Conservation (phyloP, 1,140 invertebrate species). For the Ips typographus region DNA sequence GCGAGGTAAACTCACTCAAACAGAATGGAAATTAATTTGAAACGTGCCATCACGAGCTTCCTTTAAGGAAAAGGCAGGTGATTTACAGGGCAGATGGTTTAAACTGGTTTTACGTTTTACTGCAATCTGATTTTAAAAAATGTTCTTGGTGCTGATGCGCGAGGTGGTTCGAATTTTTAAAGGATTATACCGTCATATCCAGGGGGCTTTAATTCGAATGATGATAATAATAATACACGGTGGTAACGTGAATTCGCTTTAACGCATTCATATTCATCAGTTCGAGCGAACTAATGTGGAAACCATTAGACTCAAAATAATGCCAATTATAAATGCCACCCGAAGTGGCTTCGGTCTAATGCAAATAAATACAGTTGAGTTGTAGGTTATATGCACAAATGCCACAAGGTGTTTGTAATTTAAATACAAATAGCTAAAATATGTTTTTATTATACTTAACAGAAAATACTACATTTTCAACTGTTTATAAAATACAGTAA, state of each 20-base stretch:
- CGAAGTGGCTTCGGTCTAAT: conserved; percentile 22
- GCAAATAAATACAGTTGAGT: conserved; percentile 30
- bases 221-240: no score
- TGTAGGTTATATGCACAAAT: conserved; percentile 19
- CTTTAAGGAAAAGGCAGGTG: conserved; percentile 5
- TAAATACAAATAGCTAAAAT: conserved; percentile 5
- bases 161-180: no score
- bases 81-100: conserved; percentile 12
- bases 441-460: conserved; percentile 1
- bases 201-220: no score
- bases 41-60: conserved; percentile 3
- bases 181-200: no score
- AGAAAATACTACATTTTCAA: neutral
- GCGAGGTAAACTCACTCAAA: neutral
- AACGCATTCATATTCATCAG: conserved; percentile 28
- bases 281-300: conserved; percentile 26
- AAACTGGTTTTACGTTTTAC: conserved; percentile 6
- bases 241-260: conserved; percentile 18
- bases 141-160: no score
- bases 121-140: no score
- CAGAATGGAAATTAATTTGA: conserved; percentile 10
- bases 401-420: conserved; percentile 23
- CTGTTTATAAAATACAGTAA: no score
- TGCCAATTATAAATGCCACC: conserved; percentile 30
- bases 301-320: conserved; percentile 34